Evolutionary conservation across 2,113 vertebrate species (phyloP).

Genomic region (Tragelaphus buxtoni): DNA sequence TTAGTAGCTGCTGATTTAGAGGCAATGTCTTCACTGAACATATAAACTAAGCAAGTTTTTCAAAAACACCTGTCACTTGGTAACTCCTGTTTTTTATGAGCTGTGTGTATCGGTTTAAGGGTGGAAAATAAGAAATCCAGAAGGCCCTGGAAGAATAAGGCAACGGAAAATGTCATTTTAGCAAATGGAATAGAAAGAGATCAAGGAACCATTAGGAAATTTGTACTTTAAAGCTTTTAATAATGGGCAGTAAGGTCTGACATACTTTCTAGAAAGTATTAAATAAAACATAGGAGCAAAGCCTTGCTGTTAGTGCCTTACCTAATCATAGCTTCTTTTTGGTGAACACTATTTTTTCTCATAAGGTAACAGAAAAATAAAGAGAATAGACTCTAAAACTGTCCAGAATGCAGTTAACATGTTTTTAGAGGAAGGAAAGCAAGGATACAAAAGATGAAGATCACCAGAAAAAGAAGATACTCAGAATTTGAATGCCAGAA

Average conservation of each 20-base stretch:
- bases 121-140: slow-evolving; percentile 5
- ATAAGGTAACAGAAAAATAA: not conserved
- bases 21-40: not conserved
- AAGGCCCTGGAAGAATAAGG: not conserved
- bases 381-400: not conserved
- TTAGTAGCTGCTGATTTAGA: slow-evolving; percentile 37
- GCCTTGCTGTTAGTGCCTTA: not conserved
- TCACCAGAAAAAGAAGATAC: not conserved
- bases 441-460: not conserved
- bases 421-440: not conserved
- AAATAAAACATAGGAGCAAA: not conserved
- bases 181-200: not conserved
- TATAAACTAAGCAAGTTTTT: slow-evolving; percentile 47
- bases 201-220: not conserved
- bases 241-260: not conserved
- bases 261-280: not conserved
- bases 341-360: not conserved
- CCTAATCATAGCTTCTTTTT: not conserved
- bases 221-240: not conserved
- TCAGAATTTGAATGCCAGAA: not conserved
- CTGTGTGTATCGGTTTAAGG: not conserved
- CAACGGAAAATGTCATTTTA: not conserved
- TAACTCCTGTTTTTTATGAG: slow-evolving; percentile 50
- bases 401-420: not conserved
- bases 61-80: slow-evolving; percentile 46